A percentile compares a stretch with the other conserved stretches of the same genome.
phyloP scores from a whole-genome alignment of 2,797 vertebrate species.

The Limosa lapponica region DNA sequence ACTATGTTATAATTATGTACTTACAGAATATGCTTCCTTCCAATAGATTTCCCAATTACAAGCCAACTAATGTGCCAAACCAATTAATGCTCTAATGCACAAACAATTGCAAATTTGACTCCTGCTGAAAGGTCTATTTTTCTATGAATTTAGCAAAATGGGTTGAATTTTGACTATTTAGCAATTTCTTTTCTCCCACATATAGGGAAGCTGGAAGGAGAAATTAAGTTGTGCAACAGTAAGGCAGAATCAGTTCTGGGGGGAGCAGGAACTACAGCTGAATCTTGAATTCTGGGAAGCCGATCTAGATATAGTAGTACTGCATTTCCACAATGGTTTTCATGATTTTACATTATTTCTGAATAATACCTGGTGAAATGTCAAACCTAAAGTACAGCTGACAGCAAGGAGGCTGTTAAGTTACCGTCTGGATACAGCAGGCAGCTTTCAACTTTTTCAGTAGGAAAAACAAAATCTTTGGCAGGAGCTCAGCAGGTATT shows the following conservation, averaged over 20 bases:
- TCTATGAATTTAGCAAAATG: not conserved
- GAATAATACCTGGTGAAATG: not conserved
- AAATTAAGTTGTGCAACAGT: not conserved
- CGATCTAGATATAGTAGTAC: not conserved
- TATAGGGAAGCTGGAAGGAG: not conserved
- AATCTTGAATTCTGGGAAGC: not conserved
- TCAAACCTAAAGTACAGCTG: not conserved
- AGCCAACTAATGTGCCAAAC: not conserved
- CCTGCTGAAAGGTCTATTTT: not conserved
- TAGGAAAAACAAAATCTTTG: not conserved
- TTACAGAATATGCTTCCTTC: not conserved
- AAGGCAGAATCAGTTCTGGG: not conserved
- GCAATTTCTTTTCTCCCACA: not conserved
- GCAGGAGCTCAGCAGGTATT: not conserved
- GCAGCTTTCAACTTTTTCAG: not conserved
- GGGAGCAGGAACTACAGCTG: not conserved
- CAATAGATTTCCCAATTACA: not conserved
- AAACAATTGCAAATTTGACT: not conserved
- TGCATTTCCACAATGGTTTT: not conserved
- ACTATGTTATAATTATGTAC: not conserved
- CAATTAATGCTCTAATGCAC: not conserved
- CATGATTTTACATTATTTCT: not conserved
- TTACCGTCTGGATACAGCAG: not conserved
- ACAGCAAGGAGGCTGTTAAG: not conserved
- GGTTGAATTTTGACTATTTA: not conserved